Base-by-base conservation (phyloP, 2,888 invertebrate genomes). In the Acanthosoma haemorrhoidale region DNA sequence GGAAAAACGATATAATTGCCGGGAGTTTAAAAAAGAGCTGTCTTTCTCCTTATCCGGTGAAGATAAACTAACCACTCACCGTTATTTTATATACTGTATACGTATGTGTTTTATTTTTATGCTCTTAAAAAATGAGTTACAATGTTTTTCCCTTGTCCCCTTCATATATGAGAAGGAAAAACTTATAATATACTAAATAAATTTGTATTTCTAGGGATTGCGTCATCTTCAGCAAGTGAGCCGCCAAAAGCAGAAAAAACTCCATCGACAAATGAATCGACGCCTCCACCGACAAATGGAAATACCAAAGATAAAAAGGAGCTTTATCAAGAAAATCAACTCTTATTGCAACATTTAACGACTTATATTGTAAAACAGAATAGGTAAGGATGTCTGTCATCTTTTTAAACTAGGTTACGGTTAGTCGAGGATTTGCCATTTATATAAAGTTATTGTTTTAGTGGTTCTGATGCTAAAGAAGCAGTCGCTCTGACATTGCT, bases 281-380 rank as follows among this genome's bases (percentile, higher is more conserved):
- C 69, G 13, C 72, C 70, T 41, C 38, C 67, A 16, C 60, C 67
- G 5, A 36, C 57, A 8, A 67, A 34, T 4, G 41, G 41, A 8
- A 39, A 31, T 32, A 16, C 67, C 18, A 67, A 67, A 67, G 67
- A 67, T 25, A 67, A 67, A 31, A 67, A 67, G 29, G 67, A 67
- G 18, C 57, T 67, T 34, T 76, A 85, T 63, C 85, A 87, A 76
- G 89, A 90, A 76, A 90, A 90, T 78, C 87, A 88, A 72, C 84
- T 85, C 32, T 78, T 91, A 4, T 79, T 91, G 8, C 87, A 89
- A 75, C 87, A 86, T 32, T 83, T 91, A 13, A 87, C 89, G 0
- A 85, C 87, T 71, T 88, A 88, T 74, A 86, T 91, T 71, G 89
- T 90, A 0, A 88, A 88, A 74, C 87, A 88, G 73, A 86, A 84